Evolutionary conservation across 2,888 invertebrate genomes (phyloP), one percentile per base, ranked within the genome.

Genomic region (Apamea sordens): DNA sequence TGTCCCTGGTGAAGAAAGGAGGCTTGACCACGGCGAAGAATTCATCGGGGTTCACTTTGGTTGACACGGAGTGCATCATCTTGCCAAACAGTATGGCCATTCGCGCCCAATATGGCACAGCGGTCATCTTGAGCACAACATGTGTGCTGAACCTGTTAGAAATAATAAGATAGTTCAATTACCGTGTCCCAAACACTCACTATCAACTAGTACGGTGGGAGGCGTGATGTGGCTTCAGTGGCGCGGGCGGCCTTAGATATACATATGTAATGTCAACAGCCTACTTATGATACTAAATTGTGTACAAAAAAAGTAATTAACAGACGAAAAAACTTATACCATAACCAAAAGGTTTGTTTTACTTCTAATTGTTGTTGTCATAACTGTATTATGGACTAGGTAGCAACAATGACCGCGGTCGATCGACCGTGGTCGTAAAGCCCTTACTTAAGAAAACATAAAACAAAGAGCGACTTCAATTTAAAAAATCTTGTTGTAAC

Each of bases 11-110:
- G 93, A 99, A 99, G 91, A 98, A 98, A 0, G 98, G 97, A 11
- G 99, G 98, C 86, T 98, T 97, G 2, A 98, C 98, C 1, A 97
- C 97, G 69, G 97, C 96, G 85, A 98, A 97, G 91, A 98, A 98
- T 67, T 98, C 98, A n/a, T 96, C 97, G 0, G 99, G 98, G 24
- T 98, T 97, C 88, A 98, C 92, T 70, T 98, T 97, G 53, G 97
- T 97, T 73, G 98, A 96, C 74, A 97, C 95, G 0, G 98, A 98
- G 91, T 98, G 97, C 89, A 98, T 97, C 95, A 98, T 96, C 79
- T 98, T 95, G 0, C 98, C 98, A 92, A 99, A 98, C 24, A 98
- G 96, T 76, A 97, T 96, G 89, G 98, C 98, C 90, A 99, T 96
- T 90, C 98, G 97, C 24, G 97, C 96, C 92, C 98, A 95, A 76